Evolutionary conservation across 2,888 invertebrate species (phyloP).

Genomic region (Zaprionus bogoriensis): DNA sequence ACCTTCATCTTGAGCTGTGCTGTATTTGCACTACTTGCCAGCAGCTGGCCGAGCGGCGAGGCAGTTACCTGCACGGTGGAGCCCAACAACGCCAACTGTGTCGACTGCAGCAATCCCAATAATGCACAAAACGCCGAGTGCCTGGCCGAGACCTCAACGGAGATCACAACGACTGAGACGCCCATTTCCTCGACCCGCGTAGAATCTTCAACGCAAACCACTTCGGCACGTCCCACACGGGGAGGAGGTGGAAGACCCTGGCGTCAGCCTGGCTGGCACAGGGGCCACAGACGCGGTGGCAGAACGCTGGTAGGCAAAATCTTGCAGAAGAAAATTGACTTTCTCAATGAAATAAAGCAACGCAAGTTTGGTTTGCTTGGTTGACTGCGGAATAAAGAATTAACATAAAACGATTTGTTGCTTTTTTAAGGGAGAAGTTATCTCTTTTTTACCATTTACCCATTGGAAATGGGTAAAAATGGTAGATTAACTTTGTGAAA

Average conservation of each 20-base stretch:
- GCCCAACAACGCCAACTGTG: conserved; percentile 15
- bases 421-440: too few species aligned
- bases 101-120: conserved; percentile 14
- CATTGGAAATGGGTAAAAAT: too few species aligned
- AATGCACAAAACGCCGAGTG: conserved; percentile 19
- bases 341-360: conserved; percentile 1
- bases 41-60: conserved; percentile 2
- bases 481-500: too few species aligned
- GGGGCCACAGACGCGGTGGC: conserved; percentile 5
- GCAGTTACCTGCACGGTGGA: conserved; percentile 23
- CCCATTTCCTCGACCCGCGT: background rate
- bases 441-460: too few species aligned
- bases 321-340: conserved; percentile 23
- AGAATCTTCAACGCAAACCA: background rate
- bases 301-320: conserved; percentile 8
- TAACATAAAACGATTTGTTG: too few species aligned
- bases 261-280: background rate
- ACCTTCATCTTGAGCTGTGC: background rate
- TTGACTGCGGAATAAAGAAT: background rate
- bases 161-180: background rate
- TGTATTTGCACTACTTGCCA: background rate
- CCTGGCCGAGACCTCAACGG: conserved; percentile 1
- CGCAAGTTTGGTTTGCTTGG: too few species aligned
- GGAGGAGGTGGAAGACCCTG: background rate
- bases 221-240: background rate